A percentile compares a stretch with the other conserved stretches of the same genome.
Evolutionary conservation across 2,113 vertebrate genomes (phyloP).

Genomic region (Fregata magnificens): DNA sequence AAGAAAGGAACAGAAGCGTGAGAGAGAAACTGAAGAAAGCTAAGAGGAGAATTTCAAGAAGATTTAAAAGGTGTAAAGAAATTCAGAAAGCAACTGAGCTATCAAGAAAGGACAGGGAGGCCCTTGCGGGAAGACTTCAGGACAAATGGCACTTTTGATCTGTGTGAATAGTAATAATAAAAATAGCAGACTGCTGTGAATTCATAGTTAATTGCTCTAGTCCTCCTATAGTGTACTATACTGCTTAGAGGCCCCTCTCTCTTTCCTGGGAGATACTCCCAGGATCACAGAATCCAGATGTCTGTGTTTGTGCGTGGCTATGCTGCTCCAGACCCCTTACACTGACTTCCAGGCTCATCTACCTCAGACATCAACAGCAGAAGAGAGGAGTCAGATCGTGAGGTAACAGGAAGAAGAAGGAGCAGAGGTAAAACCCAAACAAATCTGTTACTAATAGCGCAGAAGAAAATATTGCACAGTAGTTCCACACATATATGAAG

Average conservation of each 20-base stretch:
- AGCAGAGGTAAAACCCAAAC: conserved; percentile 20
- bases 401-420: conserved; percentile 13
- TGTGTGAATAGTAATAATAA: not conserved
- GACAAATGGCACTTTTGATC: not conserved
- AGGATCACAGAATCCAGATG: not conserved
- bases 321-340: not conserved
- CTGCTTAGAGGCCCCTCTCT: not conserved
- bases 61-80: not conserved
- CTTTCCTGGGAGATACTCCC: not conserved
- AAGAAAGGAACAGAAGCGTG: not conserved
- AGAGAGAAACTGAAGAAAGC: not conserved
- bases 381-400: not conserved
- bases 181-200: not conserved
- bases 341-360: not conserved
- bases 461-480: not conserved
- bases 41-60: not conserved
- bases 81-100: not conserved
- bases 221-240: not conserved
- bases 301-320: not conserved
- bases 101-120: not conserved
- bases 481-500: not conserved
- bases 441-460: not conserved
- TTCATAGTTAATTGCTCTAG: not conserved
- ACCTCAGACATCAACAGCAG: not conserved
- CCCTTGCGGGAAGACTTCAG: not conserved